Evolutionary conservation across 2,888 invertebrate genomes (phyloP).

Genomic region (Mycogona germanica): DNA sequence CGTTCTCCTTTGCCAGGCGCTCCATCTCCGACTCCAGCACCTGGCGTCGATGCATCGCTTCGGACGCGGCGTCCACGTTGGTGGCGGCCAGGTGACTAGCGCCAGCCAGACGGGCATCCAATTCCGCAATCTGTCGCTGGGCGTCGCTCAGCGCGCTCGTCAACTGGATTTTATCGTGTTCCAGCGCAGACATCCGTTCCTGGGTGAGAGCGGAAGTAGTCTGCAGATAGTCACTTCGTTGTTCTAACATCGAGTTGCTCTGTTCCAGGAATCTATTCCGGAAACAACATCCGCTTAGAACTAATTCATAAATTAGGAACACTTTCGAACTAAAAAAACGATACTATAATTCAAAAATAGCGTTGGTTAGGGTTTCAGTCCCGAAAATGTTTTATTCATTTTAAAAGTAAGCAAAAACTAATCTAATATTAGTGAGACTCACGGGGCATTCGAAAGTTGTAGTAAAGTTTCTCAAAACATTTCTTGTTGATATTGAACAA

Average conservation of each 20-base stretch:
- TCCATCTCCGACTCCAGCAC: background rate
- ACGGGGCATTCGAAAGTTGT: too few species aligned
- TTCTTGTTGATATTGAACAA: too few species aligned
- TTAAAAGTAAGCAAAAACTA: too few species aligned
- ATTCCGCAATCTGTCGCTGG: background rate
- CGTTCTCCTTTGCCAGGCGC: background rate
- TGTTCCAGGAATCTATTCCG: conserved; percentile 16
- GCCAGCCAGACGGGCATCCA: background rate
- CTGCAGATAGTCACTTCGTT: conserved; percentile 12
- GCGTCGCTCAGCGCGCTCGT: background rate
- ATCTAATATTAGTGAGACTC: too few species aligned
- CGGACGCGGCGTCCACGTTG: too few species aligned
- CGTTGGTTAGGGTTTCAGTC: too few species aligned
- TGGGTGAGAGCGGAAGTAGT: background rate
- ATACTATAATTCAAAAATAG: too few species aligned
- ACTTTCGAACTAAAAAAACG: too few species aligned
- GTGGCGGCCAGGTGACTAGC: background rate
- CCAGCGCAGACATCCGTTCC: background rate
- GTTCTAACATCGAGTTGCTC: conserved; percentile 16
- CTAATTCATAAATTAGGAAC: too few species aligned
- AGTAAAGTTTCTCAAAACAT: too few species aligned
- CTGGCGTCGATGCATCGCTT: background rate
- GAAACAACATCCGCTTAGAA: too few species aligned
- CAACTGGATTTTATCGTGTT: conserved; percentile 13
- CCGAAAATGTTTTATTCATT: too few species aligned